Conservation (phyloP, 2,888 invertebrate genomes). For the Aspidiotus destructor region DNA sequence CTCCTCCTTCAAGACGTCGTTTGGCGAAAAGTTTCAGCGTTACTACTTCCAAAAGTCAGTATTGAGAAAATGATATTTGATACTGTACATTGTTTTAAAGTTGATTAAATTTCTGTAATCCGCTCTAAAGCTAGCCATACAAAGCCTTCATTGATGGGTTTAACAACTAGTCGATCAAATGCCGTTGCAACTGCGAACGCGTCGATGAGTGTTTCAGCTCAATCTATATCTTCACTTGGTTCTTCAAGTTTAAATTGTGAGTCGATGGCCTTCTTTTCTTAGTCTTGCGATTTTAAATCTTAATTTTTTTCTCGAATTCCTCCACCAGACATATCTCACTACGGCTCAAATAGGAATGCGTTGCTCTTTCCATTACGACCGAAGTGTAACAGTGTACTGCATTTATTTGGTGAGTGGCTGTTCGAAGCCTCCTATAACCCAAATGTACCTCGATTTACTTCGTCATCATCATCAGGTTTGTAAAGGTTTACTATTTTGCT, state of each 20-base stretch:
- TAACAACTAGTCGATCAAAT: slow-evolving; percentile 58
- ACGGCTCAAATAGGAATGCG: slow-evolving; percentile 14
- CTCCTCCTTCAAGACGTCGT: slow-evolving; percentile 76
- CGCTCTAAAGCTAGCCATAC: slow-evolving; percentile 43
- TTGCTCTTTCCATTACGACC: slow-evolving; percentile 44
- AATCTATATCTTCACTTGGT: slow-evolving; percentile 12
- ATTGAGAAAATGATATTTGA: neutral
- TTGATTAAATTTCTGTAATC: neutral
- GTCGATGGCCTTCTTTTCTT: slow-evolving; percentile 36
- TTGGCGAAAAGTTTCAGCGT: slow-evolving; percentile 89
- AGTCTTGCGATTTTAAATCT: neutral
- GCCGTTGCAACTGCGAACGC: slow-evolving; percentile 34
- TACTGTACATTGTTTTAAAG: neutral
- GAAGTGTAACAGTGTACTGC: slow-evolving; percentile 88
- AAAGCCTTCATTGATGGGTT: slow-evolving; percentile 67
- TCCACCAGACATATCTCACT: slow-evolving; percentile 19
- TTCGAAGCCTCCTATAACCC: slow-evolving; percentile 92
- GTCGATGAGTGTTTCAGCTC: slow-evolving; percentile 22
- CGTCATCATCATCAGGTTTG: slow-evolving; percentile 29
- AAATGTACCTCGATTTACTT: slow-evolving; percentile 46
- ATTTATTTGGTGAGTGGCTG: slow-evolving; percentile 92
- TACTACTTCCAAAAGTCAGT: slow-evolving; percentile 50
- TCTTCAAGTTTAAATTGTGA: slow-evolving; percentile 57
- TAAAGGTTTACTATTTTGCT: neutral
- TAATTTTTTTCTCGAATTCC: neutral